Conservation (phyloP, 2,888 invertebrate species). For the Epinotia nisella region DNA sequence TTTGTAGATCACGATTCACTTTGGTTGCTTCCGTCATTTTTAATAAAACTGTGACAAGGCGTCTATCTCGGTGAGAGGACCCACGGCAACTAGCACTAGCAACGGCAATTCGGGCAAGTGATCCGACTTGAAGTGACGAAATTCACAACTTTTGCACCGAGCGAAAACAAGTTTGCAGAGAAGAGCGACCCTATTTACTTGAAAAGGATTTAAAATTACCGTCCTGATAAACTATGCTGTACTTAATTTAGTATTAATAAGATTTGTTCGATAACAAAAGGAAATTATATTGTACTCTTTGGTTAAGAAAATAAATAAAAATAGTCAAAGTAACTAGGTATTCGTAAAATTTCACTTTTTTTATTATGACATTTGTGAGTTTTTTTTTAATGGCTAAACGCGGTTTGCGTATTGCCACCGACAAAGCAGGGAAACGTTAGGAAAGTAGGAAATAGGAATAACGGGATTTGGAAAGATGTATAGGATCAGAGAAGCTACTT, state of each 20-base stretch:
- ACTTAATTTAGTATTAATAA: conserved; percentile 13
- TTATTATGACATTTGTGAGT: neutral
- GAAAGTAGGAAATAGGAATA: too few species aligned
- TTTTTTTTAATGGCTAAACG: too few species aligned
- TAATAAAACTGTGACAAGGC: conserved; percentile 24
- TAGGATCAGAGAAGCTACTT: too few species aligned
- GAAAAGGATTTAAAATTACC: conserved; percentile 29
- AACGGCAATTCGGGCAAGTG: too few species aligned
- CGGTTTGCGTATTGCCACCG: too few species aligned
- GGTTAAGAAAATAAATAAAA: too few species aligned
- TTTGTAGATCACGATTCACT: conserved; percentile 88
- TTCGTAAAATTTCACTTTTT: too few species aligned
- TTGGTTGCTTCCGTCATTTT: conserved; percentile 60
- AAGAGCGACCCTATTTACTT: conserved; percentile 6
- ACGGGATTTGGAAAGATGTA: too few species aligned
- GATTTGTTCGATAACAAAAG: conserved; percentile 21
- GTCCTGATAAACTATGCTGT: conserved; percentile 13
- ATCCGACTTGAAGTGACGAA: too few species aligned
- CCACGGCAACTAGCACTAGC: conserved; percentile 26
- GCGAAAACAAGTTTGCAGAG: conserved; percentile 24
- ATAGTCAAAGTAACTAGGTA: too few species aligned
- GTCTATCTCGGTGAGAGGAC: conserved; percentile 32
- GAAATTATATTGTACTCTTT: too few species aligned
- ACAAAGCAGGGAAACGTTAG: too few species aligned
- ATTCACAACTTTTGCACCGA: conserved; percentile 21